phyloP scores from a whole-genome alignment of 2,888 invertebrate genomes.

The Alloplasta piceator region DNA sequence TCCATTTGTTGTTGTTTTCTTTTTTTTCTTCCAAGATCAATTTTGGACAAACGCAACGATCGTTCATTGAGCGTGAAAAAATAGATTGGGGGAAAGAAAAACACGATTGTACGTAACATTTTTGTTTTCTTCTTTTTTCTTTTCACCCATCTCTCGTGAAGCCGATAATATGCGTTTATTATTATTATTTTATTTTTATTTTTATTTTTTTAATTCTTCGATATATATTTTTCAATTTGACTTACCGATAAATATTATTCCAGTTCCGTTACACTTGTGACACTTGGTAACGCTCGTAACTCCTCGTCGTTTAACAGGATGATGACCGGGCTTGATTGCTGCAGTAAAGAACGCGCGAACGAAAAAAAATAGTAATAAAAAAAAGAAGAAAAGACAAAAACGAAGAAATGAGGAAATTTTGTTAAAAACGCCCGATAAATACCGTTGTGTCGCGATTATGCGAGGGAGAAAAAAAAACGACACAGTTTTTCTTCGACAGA shows the following conservation, averaged over 20 bases:
- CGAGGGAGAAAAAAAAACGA: no score
- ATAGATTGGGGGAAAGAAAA: slow-evolving; percentile 42
- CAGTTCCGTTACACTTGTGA: slow-evolving; percentile 95
- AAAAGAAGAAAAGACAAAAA: slow-evolving; percentile 13
- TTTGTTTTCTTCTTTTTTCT: slow-evolving; percentile 22
- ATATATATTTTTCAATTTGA: no score
- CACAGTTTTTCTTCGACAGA: no score
- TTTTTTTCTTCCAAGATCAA: slow-evolving; percentile 19
- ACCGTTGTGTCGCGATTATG: no score
- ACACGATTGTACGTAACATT: slow-evolving; percentile 19
- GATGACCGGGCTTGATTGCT: slow-evolving; percentile 84
- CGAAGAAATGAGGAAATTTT: background rate
- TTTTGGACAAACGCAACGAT: slow-evolving; percentile 45
- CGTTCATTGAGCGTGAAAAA: slow-evolving; percentile 70
- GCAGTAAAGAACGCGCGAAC: slow-evolving; percentile 57
- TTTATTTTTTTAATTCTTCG: no score
- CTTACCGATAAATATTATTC: slow-evolving; percentile 91
- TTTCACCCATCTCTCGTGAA: slow-evolving; percentile 28
- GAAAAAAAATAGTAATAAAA: slow-evolving; percentile 15
- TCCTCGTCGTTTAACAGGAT: slow-evolving; percentile 93
- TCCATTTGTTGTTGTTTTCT: slow-evolving; percentile 15
- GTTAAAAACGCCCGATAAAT: no score
- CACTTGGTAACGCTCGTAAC: slow-evolving; percentile 93
- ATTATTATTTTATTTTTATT: no score
- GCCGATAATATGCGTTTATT: slow-evolving; percentile 14